Conservation (phyloP, 2,888 invertebrate genomes). For the Oasisia sp. region DNA sequence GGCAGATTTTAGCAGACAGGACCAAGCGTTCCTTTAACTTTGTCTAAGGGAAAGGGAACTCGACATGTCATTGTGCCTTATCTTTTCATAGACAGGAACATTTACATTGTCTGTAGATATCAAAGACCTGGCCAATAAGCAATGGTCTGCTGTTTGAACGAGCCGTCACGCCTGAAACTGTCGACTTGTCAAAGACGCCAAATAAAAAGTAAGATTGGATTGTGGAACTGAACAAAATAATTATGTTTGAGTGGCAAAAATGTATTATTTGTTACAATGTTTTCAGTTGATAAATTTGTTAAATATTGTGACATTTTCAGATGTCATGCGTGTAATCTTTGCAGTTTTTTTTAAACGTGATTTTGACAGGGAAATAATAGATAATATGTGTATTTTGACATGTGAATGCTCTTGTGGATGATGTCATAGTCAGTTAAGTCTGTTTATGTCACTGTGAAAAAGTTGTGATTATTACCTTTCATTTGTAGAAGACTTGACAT, state of each 20-base stretch:
- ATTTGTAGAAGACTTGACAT: background rate
- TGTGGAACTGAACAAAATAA: background rate
- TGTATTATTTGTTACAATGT: background rate
- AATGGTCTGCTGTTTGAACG: slow-evolving; percentile 85
- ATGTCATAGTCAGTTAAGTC: background rate
- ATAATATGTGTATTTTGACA: too few species aligned
- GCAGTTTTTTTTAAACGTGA: too few species aligned
- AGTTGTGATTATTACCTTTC: too few species aligned
- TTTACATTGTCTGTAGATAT: slow-evolving; percentile 70
- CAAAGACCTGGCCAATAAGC: slow-evolving; percentile 84
- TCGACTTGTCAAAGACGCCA: slow-evolving; percentile 32
- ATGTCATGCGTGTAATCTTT: background rate
- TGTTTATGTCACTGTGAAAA: background rate
- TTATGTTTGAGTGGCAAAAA: background rate
- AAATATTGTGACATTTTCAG: background rate
- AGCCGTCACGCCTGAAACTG: slow-evolving; percentile 43
- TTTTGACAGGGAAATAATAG: too few species aligned
- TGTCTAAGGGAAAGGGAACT: too few species aligned
- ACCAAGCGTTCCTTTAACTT: background rate
- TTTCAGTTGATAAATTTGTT: background rate
- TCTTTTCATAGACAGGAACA: background rate
- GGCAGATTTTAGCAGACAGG: background rate
- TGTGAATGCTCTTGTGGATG: background rate
- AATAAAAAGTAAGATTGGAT: slow-evolving; percentile 29
- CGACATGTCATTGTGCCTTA: background rate